Evolutionary conservation across 2,113 vertebrate species (phyloP).

Genomic region (Pseudonaja textilis): DNA sequence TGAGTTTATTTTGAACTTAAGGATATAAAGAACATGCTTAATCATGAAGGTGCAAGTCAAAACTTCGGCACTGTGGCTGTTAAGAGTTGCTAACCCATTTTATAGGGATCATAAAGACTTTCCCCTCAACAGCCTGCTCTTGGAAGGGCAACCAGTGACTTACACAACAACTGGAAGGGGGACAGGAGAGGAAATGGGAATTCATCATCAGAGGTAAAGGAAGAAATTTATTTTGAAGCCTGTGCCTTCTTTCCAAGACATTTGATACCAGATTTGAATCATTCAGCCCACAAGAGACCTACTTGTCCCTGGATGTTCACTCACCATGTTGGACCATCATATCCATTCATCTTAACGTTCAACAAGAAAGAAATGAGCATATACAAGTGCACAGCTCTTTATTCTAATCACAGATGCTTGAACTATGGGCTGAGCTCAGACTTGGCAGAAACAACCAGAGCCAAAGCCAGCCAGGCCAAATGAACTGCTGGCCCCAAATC

Average conservation of each 20-base stretch:
- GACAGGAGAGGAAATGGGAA: background rate
- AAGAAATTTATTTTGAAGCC: background rate
- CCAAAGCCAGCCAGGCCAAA: constrained; percentile 50
- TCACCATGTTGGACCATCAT: background rate
- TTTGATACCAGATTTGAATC: background rate
- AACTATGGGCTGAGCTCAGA: constrained; percentile 57
- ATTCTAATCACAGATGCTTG: constrained; percentile 28
- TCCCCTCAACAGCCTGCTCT: too few species aligned
- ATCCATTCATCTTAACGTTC: background rate
- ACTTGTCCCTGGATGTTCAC: too few species aligned
- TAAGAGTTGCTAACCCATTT: background rate
- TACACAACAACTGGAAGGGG: background rate
- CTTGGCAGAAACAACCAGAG: constrained; percentile 51
- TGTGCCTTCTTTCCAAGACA: background rate
- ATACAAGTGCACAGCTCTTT: constrained; percentile 27
- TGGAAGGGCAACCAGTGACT: background rate
- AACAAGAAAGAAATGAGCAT: constrained; percentile 26
- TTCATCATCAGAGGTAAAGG: background rate
- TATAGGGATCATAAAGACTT: background rate
- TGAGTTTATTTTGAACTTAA: background rate
- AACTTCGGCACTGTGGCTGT: background rate
- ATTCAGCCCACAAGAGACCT: background rate
- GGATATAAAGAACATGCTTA: background rate
- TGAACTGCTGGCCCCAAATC: constrained; percentile 36
- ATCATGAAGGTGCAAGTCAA: background rate